Base-by-base conservation (phyloP, 2,113 vertebrate genomes). In the Piaya cayana region DNA sequence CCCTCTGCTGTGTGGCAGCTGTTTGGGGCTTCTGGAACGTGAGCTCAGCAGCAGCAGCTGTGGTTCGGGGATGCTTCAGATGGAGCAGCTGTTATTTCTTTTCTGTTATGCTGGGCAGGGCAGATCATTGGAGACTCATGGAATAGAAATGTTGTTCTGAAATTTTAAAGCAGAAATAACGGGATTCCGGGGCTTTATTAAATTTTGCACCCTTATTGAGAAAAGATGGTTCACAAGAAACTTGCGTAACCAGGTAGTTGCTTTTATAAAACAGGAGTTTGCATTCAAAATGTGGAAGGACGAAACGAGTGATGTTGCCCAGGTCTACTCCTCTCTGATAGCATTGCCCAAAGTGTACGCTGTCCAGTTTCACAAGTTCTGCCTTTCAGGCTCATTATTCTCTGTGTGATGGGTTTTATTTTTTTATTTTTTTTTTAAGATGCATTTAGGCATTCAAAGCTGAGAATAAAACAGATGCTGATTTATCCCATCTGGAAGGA, bases 401-500 rank as follows among this genome's bases (percentile, higher is more conserved):
- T 94, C 83, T 72, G 9, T 12, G 2, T 25, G 39, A 55, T 39
- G 78, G 63, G 27, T 34, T 26, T 92, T 68, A 29, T 43, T 29
- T 60, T 29, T 60, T 64, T 72, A 62, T 45, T 45, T 47, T 69
- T 39, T 62, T 47, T 68, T 60, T 21, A 21, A 56, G 84, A 71
- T 71, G 55, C 88, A 84, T 86, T 95, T 93, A 75, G 30, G 63
- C 22, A 3, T 69, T 72, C 75, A 68, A 77, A 92, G 80, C 60
- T 62, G 74, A 59, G 74, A 94, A 69, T 27, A 55, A 82, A 74
- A 42, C 70, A 65, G 59, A 89, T 94, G 80, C 86, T 93, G 95
- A 92, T 81, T 95, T 94, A 92, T 89, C 86, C 88, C 79, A 59
- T 97, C 90, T 96, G 94, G 82, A 95, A 95, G 81, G 76, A 60